Conservation (phyloP, 92 coral and sea anemone species). For the Porites divaricata region DNA sequence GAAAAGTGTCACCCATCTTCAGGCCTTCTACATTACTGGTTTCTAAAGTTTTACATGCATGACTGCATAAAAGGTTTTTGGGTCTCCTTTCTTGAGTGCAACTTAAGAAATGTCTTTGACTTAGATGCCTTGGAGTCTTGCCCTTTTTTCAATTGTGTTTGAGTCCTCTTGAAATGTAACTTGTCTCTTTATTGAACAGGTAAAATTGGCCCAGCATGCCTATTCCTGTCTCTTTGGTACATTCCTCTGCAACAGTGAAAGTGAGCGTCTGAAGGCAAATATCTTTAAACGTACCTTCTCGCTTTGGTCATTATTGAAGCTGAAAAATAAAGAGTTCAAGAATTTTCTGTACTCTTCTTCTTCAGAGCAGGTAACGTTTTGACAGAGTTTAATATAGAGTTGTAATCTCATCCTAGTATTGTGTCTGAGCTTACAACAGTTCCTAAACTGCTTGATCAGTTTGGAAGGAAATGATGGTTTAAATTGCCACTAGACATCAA, state of each 20-base stretch:
- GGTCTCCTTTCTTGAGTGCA: too few species aligned
- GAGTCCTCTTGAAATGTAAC: too few species aligned
- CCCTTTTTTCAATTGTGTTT: background rate
- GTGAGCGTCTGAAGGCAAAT: conserved; percentile 73
- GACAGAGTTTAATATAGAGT: background rate
- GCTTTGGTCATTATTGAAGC: conserved; percentile 88
- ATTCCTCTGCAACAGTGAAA: conserved; percentile 92
- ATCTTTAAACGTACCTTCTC: conserved; percentile 77
- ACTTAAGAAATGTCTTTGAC: too few species aligned
- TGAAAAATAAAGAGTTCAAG: conserved; percentile 76
- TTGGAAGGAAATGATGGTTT: too few species aligned
- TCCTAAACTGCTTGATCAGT: too few species aligned
- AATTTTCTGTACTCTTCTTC: conserved; percentile 81
- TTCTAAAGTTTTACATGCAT: too few species aligned
- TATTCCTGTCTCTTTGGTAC: conserved; percentile 96
- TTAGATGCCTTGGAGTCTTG: background rate
- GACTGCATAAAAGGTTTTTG: too few species aligned
- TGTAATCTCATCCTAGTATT: too few species aligned
- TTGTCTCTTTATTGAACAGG: conserved; percentile 46
- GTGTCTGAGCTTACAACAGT: too few species aligned
- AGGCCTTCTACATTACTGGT: too few species aligned
- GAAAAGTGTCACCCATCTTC: too few species aligned
- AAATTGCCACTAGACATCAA: too few species aligned
- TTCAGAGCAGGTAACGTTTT: conserved; percentile 67
- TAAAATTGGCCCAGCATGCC: conserved; percentile 90